Percentiles rank a stretch among this genome's conserved stretches.
phyloP scores from a whole-genome alignment of 2,797 vertebrate species.

The Gobio occitaniae region DNA sequence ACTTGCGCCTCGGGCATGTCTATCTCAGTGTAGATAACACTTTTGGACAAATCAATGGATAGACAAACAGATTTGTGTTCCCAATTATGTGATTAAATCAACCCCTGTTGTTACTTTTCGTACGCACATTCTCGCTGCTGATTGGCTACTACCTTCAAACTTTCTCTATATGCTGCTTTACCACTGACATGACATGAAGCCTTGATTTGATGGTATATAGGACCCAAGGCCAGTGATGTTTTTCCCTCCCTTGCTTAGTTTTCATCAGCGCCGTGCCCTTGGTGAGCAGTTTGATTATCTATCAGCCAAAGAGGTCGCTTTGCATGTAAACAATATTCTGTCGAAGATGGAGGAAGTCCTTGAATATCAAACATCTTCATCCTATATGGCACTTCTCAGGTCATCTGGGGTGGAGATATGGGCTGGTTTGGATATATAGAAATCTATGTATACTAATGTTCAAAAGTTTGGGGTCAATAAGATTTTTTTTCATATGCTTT shows the following conservation, averaged over 20 bases:
- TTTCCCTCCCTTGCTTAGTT: slow-evolving; percentile 42
- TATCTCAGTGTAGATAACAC: neutral
- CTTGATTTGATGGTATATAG: slow-evolving; percentile 14
- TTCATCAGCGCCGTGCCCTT: slow-evolving; percentile 48
- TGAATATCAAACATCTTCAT: slow-evolving; percentile 50
- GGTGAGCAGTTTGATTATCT: slow-evolving; percentile 55
- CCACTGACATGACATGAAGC: neutral
- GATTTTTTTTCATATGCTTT: too few relatives aligned
- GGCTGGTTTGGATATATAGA: neutral
- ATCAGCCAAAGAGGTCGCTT: slow-evolving; percentile 52
- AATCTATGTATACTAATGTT: too few relatives aligned
- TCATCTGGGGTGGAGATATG: slow-evolving; percentile 13
- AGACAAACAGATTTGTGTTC: neutral
- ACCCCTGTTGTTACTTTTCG: neutral
- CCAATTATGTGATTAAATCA: neutral
- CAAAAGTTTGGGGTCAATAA: too few relatives aligned
- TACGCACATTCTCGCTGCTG: neutral
- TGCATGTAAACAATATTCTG: slow-evolving; percentile 57
- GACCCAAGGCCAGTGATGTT: slow-evolving; percentile 21
- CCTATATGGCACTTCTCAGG: neutral
- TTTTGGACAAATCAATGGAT: slow-evolving; percentile 12
- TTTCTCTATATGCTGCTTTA: neutral
- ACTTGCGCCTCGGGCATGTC: neutral
- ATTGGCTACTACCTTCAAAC: neutral
- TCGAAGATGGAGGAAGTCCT: slow-evolving; percentile 45